Base-by-base conservation (phyloP, 2,797 vertebrate species). In the Parambassis ranga region DNA sequence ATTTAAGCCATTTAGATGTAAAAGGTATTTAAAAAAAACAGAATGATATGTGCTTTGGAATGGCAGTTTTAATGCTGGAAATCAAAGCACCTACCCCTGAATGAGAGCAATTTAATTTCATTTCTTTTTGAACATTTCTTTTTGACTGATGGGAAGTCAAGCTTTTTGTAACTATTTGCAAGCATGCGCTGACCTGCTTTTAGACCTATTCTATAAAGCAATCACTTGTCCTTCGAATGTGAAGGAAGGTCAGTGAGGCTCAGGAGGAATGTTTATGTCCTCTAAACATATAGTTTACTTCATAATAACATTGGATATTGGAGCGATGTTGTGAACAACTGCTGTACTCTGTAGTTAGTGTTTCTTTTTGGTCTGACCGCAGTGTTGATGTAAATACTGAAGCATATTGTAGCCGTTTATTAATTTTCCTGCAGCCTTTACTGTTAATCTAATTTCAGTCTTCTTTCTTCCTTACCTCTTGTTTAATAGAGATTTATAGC, bases 401-500 rank as follows among this genome's bases (percentile, higher is more conserved):
- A 58, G 55, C 46, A 10, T 47, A 30, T 39, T 32, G 24, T 38
- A 2, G 46, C 62, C 55, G 39, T 60, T 32, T 33, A 65, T 52
- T 52, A 22, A 55, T 38, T 16, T n/a, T n/a, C n/a, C n/a, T n/a
- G n/a, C n/a, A n/a, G 11, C 61, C 53, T 52, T 3, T 23, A 67
- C 39, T 65, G 35, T 65, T 79, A 47, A 64, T 75, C 62, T 35
- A 55, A 68, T 61, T 65, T 23, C 22, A 51, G 56, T 56, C 32
- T 22, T 62, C 31, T 41, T 23, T 68, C 49, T 55, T 62, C 7
- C 7, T 62, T 37, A 42, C 65, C 52, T 69, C 39, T 20, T 44
- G 31, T 55, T 61, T 80, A 77, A 75, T 71, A 37, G 41, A 83
- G 74, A 81, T 81, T 56, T 69, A 77, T 75, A 22, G 32, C 68